Conservation (phyloP, 1,140 invertebrate species). For the Polypedilum vanderplanki region DNA sequence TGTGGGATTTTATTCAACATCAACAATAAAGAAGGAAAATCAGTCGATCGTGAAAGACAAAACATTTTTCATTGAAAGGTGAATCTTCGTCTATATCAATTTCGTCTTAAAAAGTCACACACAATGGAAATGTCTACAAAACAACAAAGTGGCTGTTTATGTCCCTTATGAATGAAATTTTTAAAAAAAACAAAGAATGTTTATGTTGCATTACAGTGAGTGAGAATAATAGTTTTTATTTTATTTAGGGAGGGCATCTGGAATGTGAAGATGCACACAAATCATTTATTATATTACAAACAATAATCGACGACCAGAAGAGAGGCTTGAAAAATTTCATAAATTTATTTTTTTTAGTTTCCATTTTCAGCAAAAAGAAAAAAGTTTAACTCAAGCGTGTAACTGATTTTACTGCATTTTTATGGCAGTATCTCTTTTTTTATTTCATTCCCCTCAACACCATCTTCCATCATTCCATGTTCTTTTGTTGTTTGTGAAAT, state of each 20-base stretch:
- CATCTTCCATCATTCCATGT: background rate
- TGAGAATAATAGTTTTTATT: background rate
- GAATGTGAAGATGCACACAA: background rate
- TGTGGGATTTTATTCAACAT: conserved; percentile 7
- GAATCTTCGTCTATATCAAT: background rate
- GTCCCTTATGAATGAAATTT: background rate
- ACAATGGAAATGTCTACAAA: conserved; percentile 5
- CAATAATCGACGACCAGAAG: no score
- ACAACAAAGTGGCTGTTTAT: conserved; percentile 14
- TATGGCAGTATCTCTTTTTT: background rate
- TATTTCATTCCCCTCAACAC: background rate
- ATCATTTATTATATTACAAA: conserved; percentile 4
- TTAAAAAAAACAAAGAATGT: background rate
- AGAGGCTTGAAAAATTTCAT: no score
- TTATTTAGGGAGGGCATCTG: background rate
- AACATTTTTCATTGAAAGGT: conserved; percentile 4
- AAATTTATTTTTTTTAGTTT: no score
- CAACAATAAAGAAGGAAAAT: background rate
- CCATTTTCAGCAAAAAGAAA: background rate
- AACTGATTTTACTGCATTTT: conserved; percentile 6
- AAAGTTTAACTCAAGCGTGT: background rate
- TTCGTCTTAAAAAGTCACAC: background rate
- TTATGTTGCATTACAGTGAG: background rate
- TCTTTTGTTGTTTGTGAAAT: background rate
- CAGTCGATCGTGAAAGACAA: background rate